Percentiles rank a stretch among this genome's conserved stretches.
Conservation (phyloP, 2,113 vertebrate species). For the Glaucidium brasilianum region DNA sequence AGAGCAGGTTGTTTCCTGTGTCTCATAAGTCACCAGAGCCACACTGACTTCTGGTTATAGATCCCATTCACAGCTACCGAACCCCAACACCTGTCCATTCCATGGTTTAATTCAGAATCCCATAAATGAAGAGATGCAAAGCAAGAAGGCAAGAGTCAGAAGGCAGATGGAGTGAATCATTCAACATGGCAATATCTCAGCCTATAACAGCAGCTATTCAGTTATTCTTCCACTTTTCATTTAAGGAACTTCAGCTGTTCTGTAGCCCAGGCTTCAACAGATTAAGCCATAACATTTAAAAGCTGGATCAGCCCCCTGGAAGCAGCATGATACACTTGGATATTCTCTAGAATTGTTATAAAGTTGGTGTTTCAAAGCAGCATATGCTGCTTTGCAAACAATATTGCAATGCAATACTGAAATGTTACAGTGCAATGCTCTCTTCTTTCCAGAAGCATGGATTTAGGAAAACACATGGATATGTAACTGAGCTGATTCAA, state of each 20-base stretch:
- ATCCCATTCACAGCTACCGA: not conserved
- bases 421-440: not conserved
- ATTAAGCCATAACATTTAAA: not conserved
- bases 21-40: not conserved
- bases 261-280: not conserved
- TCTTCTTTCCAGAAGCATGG: not conserved
- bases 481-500: not conserved
- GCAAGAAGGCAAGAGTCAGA: not conserved
- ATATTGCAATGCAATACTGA: not conserved
- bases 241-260: not conserved
- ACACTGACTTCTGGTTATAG: not conserved
- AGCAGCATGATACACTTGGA: not conserved
- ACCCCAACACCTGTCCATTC: not conserved
- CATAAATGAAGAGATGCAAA: not conserved
- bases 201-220: not conserved
- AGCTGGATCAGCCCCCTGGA: not conserved
- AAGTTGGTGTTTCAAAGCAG: not conserved
- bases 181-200: fast-evolving
- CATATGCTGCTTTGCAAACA: not conserved
- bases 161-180: fast-evolving
- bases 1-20: not conserved
- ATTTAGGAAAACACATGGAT: not conserved
- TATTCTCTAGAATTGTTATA: not conserved
- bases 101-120: not conserved
- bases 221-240: not conserved